Base-by-base conservation (phyloP, 2,888 invertebrate species). In the Dryobota labecula region DNA sequence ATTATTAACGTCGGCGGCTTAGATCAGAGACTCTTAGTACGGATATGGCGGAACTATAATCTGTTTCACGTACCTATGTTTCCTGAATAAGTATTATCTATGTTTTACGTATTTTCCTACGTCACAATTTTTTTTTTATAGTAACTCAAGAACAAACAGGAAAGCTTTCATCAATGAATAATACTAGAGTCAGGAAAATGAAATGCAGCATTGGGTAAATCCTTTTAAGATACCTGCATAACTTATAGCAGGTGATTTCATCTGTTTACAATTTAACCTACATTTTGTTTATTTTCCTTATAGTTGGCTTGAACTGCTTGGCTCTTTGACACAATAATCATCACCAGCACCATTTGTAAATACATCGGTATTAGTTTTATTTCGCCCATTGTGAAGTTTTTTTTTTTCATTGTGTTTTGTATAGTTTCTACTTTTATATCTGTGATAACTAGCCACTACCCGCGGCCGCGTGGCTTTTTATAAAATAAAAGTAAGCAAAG, bases 181-280 rank as follows among this genome's bases (percentile, higher is more conserved):
- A 7, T n/a, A 54, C 13, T 43, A 45, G 58, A 27, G 27, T 51
- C 11, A 65, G 30, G 30, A 41, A 49, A 70, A 58, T 54, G 8
- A 49, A 70, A 58, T 54, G 8, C 24, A 41, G 36, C 38, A 38
- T 8, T n/a, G 64, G 78, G 69, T 60, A 62, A 80, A 80, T 51
- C 62, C 68, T 49, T 53, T 41, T 18, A 33, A 38, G 33, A 5
- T 2, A 63, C n/a, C 51, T 58, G 57, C 47, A 54, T 53, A 73
- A n/a, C 3, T 38, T 24, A 56, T 24, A 15, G 20, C n/a, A 53
- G 36, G 45, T 78, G 45, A 76, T 78, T 57, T 45, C 41, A 78
- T 51, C 9, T 45, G 13, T 53, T 60, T 54, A 30, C 24, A 41
- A 45, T 36, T 30, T 51, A 54, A 43, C 53, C 27, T 47, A 54